phyloP scores from a whole-genome alignment of 1,140 invertebrate genomes.

The Trachelipus rathkii region DNA sequence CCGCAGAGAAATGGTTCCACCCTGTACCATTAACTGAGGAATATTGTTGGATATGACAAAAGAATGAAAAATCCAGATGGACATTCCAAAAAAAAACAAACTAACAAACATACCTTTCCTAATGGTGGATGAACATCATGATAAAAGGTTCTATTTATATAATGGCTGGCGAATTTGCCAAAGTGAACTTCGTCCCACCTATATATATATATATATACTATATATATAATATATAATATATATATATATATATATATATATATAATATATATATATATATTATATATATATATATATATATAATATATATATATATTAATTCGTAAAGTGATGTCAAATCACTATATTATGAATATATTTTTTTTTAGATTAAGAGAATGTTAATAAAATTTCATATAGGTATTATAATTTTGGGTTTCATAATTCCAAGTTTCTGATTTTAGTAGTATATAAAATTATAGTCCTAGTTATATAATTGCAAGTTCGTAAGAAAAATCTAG shows the following conservation, averaged over 20 bases:
- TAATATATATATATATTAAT: not conserved
- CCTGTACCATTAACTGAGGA: too few species aligned
- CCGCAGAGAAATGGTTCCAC: too few species aligned
- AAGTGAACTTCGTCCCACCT: conserved; percentile 39
- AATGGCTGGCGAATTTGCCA: conserved; percentile 33
- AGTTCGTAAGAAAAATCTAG: too few species aligned
- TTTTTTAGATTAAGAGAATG: too few species aligned
- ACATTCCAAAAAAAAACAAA: too few species aligned
- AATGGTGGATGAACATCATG: conserved; percentile 35
- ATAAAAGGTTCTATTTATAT: conserved; percentile 31
- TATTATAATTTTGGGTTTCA: too few species aligned
- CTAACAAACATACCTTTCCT: conserved; percentile 28
- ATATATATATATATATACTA: not conserved
- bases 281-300: not conserved
- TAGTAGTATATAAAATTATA: too few species aligned
- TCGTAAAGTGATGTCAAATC: not conserved
- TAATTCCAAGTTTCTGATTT: too few species aligned
- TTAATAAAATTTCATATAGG: too few species aligned
- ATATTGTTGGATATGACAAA: too few species aligned
- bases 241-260: conserved; percentile 20
- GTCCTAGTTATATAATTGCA: too few species aligned
- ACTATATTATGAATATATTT: not conserved
- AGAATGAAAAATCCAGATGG: too few species aligned
- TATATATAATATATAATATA: conserved; percentile 17
- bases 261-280: conserved; percentile 1